phyloP scores from a whole-genome alignment of 2,797 vertebrate species.

The Diceros bicornis region DNA sequence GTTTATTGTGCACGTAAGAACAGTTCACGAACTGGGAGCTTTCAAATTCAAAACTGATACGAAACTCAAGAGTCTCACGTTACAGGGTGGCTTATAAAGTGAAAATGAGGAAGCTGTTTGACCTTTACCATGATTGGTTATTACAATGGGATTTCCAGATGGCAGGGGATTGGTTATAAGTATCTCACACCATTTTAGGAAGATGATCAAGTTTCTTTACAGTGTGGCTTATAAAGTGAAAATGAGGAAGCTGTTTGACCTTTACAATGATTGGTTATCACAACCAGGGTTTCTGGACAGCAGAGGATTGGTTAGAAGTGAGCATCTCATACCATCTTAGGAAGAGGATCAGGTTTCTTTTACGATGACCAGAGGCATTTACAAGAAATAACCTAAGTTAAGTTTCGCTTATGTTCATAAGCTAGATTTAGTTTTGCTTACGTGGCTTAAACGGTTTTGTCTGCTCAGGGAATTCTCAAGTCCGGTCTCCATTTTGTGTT shows the following conservation, averaged over 20 bases:
- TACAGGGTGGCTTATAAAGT: background rate
- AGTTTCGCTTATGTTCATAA: background rate
- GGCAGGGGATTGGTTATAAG: background rate
- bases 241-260: background rate
- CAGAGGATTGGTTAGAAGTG: background rate
- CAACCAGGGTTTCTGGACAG: background rate
- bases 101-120: background rate
- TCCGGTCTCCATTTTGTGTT: background rate
- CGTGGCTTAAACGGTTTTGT: background rate
- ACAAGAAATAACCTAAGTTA: background rate
- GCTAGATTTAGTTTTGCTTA: background rate
- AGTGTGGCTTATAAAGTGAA: background rate
- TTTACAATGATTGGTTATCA: background rate
- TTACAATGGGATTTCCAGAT: background rate
- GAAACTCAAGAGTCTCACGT: background rate
- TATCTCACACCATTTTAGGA: background rate
- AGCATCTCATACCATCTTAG: background rate
- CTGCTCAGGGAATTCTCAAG: background rate
- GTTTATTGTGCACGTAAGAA: background rate
- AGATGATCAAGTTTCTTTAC: background rate
- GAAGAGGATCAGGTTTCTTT: background rate
- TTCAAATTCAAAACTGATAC: background rate
- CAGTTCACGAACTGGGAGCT: background rate
- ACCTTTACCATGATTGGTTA: background rate
- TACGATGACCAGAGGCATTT: background rate